Evolutionary conservation across 2,888 invertebrate species (phyloP), one percentile per base, ranked within the genome.

Genomic region (Chorisops tibialis): DNA sequence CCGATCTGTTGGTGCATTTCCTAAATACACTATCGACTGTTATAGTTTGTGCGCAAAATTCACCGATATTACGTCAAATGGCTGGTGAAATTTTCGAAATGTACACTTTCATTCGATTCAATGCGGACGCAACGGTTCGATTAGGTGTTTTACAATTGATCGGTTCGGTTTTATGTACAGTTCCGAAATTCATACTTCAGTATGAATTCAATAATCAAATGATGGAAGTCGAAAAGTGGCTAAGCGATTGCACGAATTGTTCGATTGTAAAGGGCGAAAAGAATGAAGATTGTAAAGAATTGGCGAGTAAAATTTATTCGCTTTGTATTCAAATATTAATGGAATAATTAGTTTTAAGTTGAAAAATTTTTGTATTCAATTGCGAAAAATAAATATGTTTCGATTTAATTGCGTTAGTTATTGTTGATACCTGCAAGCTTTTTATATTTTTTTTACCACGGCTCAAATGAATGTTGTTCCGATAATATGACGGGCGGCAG

Each of bases 11-110:
- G n/a, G 78, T 86, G 1, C 84, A 85, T 69, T 88, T 86, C 68
- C 70, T 93, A 0, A 82, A 86, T 11, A 87, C 89, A 0, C 73
- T 91, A 3, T 83, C 87, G 0, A 81, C 85, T 19, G 78, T 93
- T 1, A 80, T 90, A 69, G 75, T 84, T 52, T 83, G 85, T 0
- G 82, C 89, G 0, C 83, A 86, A 66, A 89, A 92, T 74, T 87
- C 87, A 67, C 79, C 84, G 0, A 77, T 83, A 37, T 82, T 84
- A 9, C 75, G 83, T 0, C 81, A 82, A 65, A 88, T 92, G 79
- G 86, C 85, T 0, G 82, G 82, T 64, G 91, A 91, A 70, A 79
- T 88, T 1, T 78, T 91, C 1, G 85, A 86, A 66, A 80, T 91
- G 64, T 81, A 85, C 11, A 81, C 87, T 74, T 83, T 83, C 59